A percentile compares a stretch with the other conserved stretches of the same genome.
These are phyloP conservation scores for Catonia carolina DNA, from an alignment of 2,888 invertebrate genomes.

Conservation along the genomic window DNA sequence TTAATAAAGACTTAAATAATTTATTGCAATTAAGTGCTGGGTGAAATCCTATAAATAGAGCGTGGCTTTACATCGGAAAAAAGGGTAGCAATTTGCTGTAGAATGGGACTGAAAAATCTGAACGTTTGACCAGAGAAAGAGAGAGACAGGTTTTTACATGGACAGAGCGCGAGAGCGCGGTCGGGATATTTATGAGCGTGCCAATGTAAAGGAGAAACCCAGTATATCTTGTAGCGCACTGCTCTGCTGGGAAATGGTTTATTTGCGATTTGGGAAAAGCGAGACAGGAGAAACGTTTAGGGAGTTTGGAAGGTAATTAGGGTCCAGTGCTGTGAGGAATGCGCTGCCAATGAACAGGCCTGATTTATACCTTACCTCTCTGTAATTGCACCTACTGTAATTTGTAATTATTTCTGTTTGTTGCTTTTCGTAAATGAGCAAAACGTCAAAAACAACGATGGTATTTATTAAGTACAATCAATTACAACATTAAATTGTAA, in stretches of 20 bases:
- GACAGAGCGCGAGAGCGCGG: not conserved
- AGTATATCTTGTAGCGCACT: slow-evolving; percentile 5
- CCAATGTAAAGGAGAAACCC: slow-evolving; percentile 13
- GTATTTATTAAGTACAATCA: too few species aligned
- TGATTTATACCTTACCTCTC: slow-evolving; percentile 4
- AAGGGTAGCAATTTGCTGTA: too few species aligned
- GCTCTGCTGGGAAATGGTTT: slow-evolving; percentile 8
- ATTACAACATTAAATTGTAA: too few species aligned
- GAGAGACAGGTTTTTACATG: slow-evolving; percentile 6
- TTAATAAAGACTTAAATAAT: too few species aligned
- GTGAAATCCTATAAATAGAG: too few species aligned
- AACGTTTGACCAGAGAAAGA: slow-evolving; percentile 7
- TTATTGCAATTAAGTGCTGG: too few species aligned
- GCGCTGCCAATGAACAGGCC: not conserved
- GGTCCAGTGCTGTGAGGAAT: not conserved
- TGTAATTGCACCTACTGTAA: too few species aligned
- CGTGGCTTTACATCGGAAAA: too few species aligned
- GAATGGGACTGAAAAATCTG: not conserved
- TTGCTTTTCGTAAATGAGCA: too few species aligned
- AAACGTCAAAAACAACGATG: too few species aligned
- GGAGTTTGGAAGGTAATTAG: slow-evolving; percentile 14
- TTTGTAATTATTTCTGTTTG: too few species aligned
- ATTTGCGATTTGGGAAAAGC: slow-evolving; percentile 11
- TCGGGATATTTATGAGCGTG: slow-evolving; percentile 15
- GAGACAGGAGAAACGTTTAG: slow-evolving; percentile 11